Conservation (phyloP, 2,888 invertebrate genomes). For the Schrankia costaestrigalis region DNA sequence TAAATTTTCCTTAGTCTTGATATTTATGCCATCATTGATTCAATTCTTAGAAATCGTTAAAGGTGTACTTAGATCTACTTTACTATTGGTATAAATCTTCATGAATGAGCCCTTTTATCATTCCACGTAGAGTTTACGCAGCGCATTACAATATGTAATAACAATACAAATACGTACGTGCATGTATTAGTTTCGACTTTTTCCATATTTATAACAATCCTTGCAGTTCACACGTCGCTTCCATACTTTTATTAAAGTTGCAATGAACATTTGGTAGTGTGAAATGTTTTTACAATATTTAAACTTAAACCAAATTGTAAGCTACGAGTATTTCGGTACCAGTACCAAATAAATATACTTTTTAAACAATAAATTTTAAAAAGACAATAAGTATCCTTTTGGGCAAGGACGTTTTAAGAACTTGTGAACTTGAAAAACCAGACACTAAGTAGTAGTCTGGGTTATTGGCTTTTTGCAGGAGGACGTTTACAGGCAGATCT, state of each 20-base stretch:
- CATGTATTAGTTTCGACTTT: conserved; percentile 19
- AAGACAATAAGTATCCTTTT: no score
- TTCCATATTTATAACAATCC: conserved; percentile 46
- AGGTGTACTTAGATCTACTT: conserved; percentile 36
- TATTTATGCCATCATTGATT: conserved; percentile 10
- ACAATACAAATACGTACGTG: conserved; percentile 35
- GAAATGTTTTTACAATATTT: no score
- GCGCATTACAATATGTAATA: conserved; percentile 26
- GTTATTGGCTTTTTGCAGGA: no score
- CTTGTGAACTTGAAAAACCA: no score
- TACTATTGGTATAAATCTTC: conserved; percentile 56
- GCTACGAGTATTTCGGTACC: no score
- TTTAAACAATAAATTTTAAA: no score
- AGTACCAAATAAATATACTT: no score
- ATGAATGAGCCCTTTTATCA: conserved; percentile 63
- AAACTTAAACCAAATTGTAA: no score
- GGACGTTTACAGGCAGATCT: no score
- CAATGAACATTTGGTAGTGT: no score
- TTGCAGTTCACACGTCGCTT: conserved; percentile 39
- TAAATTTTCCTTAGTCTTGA: conserved; percentile 13
- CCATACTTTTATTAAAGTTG: conserved; percentile 21
- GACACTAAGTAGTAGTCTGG: no score
- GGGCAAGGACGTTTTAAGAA: no score
- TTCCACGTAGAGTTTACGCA: conserved; percentile 49
- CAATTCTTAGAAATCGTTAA: conserved; percentile 47